Conservation (phyloP, 2,888 invertebrate genomes). For the Bombylius major region DNA sequence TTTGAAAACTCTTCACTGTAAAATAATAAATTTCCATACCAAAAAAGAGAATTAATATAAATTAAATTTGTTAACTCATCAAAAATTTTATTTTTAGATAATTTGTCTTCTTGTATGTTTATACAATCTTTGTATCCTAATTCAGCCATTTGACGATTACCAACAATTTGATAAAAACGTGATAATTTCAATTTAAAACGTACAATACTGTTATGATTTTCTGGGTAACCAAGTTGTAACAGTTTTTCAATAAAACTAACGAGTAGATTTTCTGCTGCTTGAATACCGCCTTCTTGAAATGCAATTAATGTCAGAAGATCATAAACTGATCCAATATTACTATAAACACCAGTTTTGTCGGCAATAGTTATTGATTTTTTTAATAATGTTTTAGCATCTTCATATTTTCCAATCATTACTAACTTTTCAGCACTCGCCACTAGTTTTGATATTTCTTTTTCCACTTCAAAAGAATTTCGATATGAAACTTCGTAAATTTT, state of each 20-base stretch:
- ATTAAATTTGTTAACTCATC: conserved; percentile 35
- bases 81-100: conserved; percentile 25
- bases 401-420: conserved; percentile 21
- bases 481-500: background rate
- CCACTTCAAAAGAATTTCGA: conserved; percentile 8
- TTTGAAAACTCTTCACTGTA: conserved; percentile 20
- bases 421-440: conserved; percentile 13
- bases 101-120: conserved; percentile 30
- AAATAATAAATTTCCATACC: conserved; percentile 38
- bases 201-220: conserved; percentile 32
- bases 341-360: conserved; percentile 30
- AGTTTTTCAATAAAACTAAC: conserved; percentile 35
- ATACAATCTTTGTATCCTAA: conserved; percentile 37
- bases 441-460: conserved; percentile 13
- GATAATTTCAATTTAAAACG: conserved; percentile 37
- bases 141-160: conserved; percentile 32
- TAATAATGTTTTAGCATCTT: conserved; percentile 32
- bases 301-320: conserved; percentile 37
- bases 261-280: conserved; percentile 33
- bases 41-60: conserved; percentile 36
- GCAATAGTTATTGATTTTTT: conserved; percentile 34
- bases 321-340: conserved; percentile 24
- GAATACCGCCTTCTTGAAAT: conserved; percentile 31
- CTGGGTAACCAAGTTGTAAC: conserved; percentile 27
- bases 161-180: conserved; percentile 33